These are phyloP conservation scores for Campoletis sonorensis DNA, from an alignment of 1,140 invertebrate genomes.

Conservation along the genomic window DNA sequence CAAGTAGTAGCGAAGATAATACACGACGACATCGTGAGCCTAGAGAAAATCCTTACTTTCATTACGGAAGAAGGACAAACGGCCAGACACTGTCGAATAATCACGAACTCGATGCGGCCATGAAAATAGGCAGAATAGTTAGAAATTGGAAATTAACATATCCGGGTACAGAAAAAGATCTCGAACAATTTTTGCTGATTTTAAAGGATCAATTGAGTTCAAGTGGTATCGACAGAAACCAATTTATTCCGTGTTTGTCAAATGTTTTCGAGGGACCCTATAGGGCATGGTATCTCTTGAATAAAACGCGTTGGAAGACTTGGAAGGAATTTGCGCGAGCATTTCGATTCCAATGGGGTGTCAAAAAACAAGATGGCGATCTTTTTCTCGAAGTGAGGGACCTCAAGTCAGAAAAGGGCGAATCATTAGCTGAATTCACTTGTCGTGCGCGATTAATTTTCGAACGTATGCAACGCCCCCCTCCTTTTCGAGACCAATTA, in stretches of 20 bases:
- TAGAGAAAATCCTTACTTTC: background rate
- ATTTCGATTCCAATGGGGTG: slow-evolving; percentile 21
- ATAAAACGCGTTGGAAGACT: slow-evolving; percentile 12
- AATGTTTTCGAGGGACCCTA: slow-evolving; percentile 31
- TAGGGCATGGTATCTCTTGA: slow-evolving; percentile 41
- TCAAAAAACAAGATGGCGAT: slow-evolving; percentile 28
- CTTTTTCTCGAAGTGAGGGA: slow-evolving; percentile 15
- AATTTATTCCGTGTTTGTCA: slow-evolving; percentile 35
- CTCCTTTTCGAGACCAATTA: slow-evolving; percentile 22
- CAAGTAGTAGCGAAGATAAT: background rate
- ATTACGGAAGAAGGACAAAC: background rate
- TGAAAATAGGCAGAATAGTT: slow-evolving; percentile 29
- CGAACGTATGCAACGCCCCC: slow-evolving; percentile 27
- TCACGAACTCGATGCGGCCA: background rate
- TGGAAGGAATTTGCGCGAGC: slow-evolving; percentile 40
- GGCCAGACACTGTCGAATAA: background rate
- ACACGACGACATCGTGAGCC: background rate
- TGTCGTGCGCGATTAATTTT: slow-evolving; percentile 31
- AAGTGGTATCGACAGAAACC: slow-evolving; percentile 4
- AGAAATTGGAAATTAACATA: slow-evolving; percentile 29
- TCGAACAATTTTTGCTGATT: slow-evolving; percentile 26
- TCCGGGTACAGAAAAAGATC: slow-evolving; percentile 28
- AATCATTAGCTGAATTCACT: slow-evolving; percentile 38
- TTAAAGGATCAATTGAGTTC: slow-evolving; percentile 31
- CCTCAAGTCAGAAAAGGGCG: slow-evolving; percentile 18